Conservation (phyloP, 2,888 invertebrate species). For the Gasteruption jaculator region DNA sequence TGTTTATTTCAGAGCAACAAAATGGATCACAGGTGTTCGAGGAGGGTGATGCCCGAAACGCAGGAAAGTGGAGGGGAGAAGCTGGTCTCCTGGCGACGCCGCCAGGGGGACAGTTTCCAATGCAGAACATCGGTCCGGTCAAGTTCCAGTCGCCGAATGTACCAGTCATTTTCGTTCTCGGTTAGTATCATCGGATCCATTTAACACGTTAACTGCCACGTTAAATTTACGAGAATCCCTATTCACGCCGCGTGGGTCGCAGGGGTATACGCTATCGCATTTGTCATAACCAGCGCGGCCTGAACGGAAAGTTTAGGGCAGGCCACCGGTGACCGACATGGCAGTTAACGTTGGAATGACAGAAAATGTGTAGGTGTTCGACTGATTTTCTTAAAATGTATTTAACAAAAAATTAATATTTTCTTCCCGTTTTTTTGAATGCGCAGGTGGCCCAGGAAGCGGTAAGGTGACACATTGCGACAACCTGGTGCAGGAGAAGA, state of each 20-base stretch:
- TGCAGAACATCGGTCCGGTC: constrained; percentile 76
- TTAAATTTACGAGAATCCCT: too few species aligned
- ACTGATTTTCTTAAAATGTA: not conserved
- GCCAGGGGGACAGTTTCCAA: constrained; percentile 67
- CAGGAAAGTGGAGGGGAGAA: constrained; percentile 54
- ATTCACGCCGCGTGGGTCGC: too few species aligned
- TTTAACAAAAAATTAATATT: not conserved
- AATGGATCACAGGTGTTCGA: constrained; percentile 66
- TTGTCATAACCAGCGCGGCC: too few species aligned
- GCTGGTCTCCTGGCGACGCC: constrained; percentile 58
- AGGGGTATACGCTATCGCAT: too few species aligned
- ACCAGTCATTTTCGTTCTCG: constrained; percentile 84
- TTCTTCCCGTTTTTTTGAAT: not conserved
- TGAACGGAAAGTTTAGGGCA: too few species aligned
- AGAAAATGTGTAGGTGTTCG: too few species aligned
- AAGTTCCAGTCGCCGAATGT: constrained; percentile 82
- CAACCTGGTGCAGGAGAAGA: constrained; percentile 80
- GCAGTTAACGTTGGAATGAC: too few species aligned
- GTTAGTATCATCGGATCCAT: constrained; percentile 56
- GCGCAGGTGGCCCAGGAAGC: constrained; percentile 87
- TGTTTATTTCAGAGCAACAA: constrained; percentile 63
- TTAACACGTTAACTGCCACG: too few species aligned
- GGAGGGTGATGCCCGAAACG: constrained; percentile 49
- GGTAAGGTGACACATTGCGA: constrained; percentile 98
- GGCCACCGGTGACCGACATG: too few species aligned